Base-by-base conservation (phyloP, 2,888 invertebrate species). In the Cenopis cana region DNA sequence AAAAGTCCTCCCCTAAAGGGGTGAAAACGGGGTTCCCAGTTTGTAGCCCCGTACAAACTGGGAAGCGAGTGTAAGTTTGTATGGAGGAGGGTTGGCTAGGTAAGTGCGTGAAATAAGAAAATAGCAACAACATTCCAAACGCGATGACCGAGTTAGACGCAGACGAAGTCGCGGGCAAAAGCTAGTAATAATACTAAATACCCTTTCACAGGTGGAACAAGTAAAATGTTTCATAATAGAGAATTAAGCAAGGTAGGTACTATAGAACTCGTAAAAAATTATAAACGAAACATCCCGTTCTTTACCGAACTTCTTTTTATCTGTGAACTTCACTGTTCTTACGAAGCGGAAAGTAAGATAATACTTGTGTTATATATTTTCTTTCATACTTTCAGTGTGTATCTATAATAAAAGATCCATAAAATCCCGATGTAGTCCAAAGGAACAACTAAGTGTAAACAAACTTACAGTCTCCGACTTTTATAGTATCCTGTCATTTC, bases 341-440 rank as follows among this genome's bases (percentile, higher is more conserved):
- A 54, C 6, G n/a, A 8, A 24, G 65, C 18, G 18, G 20, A 38
- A 50, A 64, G 14, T 20, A 41, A 18, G 18, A 46, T 20, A 62
- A 64, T 55, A 54, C n/a, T n/a, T n/a, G n/a, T n/a, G 14, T 20
- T n/a, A 41, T 46, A n/a, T 57, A 52, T 52, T 33, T 50, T 57
- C 41, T 64, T 69, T 33, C n/a, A 38, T 69, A 60, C 57, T 65
- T 52, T 50, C 36, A 54, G 57, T 65, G 50, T 14, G 29, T 59
- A 66, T 46, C 46, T 11, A 46, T 46, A 70, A 55, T 70, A 66
- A 70, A 65, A 70, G 41, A 54, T 65, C 41, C 59, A 65, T 66
- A 66, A 66, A 66, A 70, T 54, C 65, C 2, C 46, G 18, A 54
- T 36, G 20, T 66, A 38, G 55, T 69, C 62, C n/a, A 57, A 20